Conservation (phyloP, 2,888 invertebrate species). For the Agrypnus murinus region DNA sequence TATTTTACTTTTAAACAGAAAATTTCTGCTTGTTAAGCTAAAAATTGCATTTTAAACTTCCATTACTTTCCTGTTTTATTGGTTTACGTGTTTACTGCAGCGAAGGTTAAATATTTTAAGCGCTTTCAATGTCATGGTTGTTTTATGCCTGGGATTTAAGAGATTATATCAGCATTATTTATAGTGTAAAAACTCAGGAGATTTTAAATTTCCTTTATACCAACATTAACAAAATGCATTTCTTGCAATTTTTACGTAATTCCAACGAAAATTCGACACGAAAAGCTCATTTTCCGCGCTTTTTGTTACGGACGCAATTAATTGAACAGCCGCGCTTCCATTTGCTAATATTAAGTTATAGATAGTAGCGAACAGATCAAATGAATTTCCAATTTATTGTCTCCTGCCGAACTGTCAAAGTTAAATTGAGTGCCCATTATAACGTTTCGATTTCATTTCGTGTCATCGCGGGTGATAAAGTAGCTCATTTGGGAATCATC, state of each 20-base stretch:
- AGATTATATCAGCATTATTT: conserved; percentile 41
- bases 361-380: conserved; percentile 30
- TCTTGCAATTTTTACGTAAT: conserved; percentile 1
- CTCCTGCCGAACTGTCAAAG: conserved; percentile 33
- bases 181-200: conserved; percentile 3
- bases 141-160: conserved; percentile 20
- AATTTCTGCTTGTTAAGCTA: conserved; percentile 16
- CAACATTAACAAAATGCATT: conserved; percentile 12
- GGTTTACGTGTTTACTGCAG: conserved; percentile 38
- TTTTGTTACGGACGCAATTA: conserved; percentile 21
- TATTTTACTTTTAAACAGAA: neutral
- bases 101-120: conserved; percentile 41
- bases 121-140: conserved; percentile 37
- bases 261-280: conserved; percentile 17
- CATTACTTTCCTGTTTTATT: conserved; percentile 39
- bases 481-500: conserved; percentile 9
- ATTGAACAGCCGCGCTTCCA: conserved; percentile 22
- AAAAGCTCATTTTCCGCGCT: conserved; percentile 8
- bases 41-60: conserved; percentile 46
- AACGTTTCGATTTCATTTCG: conserved; percentile 35
- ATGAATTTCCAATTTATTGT: conserved; percentile 38
- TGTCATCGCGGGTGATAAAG: conserved; percentile 12
- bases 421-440: conserved; percentile 40
- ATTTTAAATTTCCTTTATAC: neutral
- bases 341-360: conserved; percentile 35